These are phyloP conservation scores for Atherinosoma microstoma DNA, from an alignment of 2,797 vertebrate genomes.

Conservation along the genomic window DNA sequence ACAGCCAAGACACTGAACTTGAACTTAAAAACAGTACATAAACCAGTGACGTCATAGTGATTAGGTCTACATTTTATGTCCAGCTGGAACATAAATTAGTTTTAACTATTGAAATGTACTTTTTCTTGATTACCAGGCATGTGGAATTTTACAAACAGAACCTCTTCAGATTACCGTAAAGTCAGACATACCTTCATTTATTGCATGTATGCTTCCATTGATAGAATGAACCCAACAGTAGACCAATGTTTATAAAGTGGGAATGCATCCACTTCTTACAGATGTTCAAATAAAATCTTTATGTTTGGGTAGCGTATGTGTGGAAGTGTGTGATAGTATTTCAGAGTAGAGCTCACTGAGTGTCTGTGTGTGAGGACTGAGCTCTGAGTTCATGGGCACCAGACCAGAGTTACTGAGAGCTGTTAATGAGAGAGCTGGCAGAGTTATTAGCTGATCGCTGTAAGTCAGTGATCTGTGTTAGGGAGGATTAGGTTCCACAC, in stretches of 20 bases:
- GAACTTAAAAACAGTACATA: too few relatives aligned
- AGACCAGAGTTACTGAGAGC: conserved; percentile 60
- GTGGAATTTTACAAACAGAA: too few relatives aligned
- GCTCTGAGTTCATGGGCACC: conserved; percentile 54
- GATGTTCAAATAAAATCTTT: not conserved
- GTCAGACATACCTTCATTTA: too few relatives aligned
- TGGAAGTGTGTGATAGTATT: not conserved
- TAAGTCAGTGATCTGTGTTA: conserved; percentile 75
- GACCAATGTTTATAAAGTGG: not conserved
- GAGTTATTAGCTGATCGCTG: conserved; percentile 77
- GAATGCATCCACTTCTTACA: not conserved
- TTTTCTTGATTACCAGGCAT: too few relatives aligned
- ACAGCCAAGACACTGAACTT: too few relatives aligned
- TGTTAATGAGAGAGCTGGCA: conserved; percentile 75
- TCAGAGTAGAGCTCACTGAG: not conserved
- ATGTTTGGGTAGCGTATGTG: not conserved
- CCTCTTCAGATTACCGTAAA: too few relatives aligned
- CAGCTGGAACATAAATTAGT: too few relatives aligned
- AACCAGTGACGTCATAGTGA: too few relatives aligned
- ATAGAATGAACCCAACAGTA: not conserved
- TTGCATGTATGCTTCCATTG: too few relatives aligned
- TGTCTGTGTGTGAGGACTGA: conserved; percentile 12
- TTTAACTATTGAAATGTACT: too few relatives aligned
- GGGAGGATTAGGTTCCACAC: conserved; percentile 68
- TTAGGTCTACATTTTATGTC: too few relatives aligned